phyloP scores from a whole-genome alignment of 2,888 invertebrate species.

The Polydesmus complanatus region DNA sequence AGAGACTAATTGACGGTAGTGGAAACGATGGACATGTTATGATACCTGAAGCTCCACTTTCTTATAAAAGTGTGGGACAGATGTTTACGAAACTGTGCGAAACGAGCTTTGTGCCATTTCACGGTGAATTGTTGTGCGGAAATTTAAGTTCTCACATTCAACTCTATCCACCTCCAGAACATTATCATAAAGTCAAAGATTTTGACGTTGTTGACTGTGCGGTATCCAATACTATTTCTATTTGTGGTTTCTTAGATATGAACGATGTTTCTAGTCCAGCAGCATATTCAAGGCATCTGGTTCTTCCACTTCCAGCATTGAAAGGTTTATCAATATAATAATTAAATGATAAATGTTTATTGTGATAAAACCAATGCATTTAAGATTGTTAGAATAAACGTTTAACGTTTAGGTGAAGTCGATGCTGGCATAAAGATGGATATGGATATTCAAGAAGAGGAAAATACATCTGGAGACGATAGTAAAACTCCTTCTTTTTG shows the following conservation, averaged over 20 bases:
- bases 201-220: slow-evolving; percentile 44
- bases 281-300: slow-evolving; percentile 74
- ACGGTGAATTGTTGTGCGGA: slow-evolving; percentile 58
- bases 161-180: slow-evolving; percentile 56
- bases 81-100: slow-evolving; percentile 55
- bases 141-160: slow-evolving; percentile 55
- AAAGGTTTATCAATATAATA: no score
- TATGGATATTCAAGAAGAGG: slow-evolving; percentile 19
- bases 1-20: slow-evolving; percentile 62
- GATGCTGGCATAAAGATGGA: not conserved
- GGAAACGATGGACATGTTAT: slow-evolving; percentile 49
- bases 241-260: slow-evolving; percentile 77
- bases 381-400: not conserved
- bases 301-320: slow-evolving; percentile 47
- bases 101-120: slow-evolving; percentile 55
- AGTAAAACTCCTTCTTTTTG: slow-evolving; percentile 77
- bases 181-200: slow-evolving; percentile 30
- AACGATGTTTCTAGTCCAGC: slow-evolving; percentile 82
- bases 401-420: not conserved
- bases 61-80: slow-evolving; percentile 34
- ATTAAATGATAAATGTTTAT: no score
- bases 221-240: slow-evolving; percentile 60
- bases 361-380: no score
- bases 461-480: slow-evolving; percentile 44
- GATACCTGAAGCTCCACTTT: slow-evolving; percentile 42